phyloP scores from a whole-genome alignment of 2,113 vertebrate genomes.

The Phrynosoma blainvillii region DNA sequence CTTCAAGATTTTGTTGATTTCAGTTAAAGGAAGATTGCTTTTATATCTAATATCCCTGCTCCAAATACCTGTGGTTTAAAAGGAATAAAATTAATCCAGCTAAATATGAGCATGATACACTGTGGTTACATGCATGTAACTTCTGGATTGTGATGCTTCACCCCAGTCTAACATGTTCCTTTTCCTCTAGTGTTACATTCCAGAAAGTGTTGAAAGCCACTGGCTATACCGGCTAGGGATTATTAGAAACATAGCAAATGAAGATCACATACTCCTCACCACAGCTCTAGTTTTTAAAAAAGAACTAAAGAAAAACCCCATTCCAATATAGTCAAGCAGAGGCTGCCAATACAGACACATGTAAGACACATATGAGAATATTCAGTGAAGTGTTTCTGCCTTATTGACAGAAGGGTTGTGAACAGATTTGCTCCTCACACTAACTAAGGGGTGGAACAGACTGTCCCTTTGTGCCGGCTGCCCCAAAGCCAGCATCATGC shows the following conservation, averaged over 20 bases:
- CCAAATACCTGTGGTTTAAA: slow-evolving; percentile 88
- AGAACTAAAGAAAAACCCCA: too few relatives aligned
- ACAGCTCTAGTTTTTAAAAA: too few relatives aligned
- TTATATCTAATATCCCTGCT: slow-evolving; percentile 97
- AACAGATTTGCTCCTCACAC: not conserved
- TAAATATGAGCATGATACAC: not conserved
- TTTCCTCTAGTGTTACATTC: too few relatives aligned
- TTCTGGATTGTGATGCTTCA: not conserved
- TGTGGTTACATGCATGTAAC: not conserved
- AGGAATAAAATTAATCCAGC: slow-evolving; percentile 23
- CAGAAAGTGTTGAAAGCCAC: too few relatives aligned
- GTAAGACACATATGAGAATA: not conserved
- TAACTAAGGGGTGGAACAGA: not conserved
- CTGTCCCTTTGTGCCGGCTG: too few relatives aligned
- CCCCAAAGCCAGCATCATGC: too few relatives aligned
- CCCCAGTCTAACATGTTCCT: too few relatives aligned
- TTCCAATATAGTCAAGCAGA: too few relatives aligned
- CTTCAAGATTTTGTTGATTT: slow-evolving; percentile 99
- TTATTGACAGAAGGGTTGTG: not conserved
- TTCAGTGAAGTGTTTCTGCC: not conserved
- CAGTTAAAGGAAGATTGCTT: slow-evolving; percentile 96
- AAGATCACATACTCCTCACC: too few relatives aligned
- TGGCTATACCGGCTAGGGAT: too few relatives aligned
- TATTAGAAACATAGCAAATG: too few relatives aligned
- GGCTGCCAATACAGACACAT: not conserved